Evolutionary conservation across 2,797 vertebrate genomes (phyloP).

Genomic region (Limnodromus scolopaceus): DNA sequence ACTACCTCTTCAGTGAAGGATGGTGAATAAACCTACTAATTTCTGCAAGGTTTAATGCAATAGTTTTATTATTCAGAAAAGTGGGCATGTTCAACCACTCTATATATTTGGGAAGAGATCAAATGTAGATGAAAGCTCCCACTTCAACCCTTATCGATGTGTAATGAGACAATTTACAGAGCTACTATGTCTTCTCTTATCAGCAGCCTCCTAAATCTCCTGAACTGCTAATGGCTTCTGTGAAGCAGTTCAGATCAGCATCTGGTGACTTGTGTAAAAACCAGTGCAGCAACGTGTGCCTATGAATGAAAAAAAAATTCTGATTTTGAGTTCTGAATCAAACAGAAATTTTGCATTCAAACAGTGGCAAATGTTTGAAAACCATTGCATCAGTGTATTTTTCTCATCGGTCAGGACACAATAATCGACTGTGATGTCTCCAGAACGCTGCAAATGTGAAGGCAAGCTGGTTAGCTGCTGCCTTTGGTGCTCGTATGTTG

Average conservation of each 20-base stretch:
- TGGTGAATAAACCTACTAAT: not conserved
- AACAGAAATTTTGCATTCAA: not conserved
- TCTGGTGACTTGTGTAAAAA: slow-evolving; percentile 15
- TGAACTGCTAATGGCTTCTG: slow-evolving; percentile 12
- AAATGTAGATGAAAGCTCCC: slow-evolving; percentile 18
- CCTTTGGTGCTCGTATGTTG: not conserved
- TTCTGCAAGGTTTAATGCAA: not conserved
- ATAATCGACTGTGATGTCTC: not conserved
- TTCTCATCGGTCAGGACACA: fast-evolving
- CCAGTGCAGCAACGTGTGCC: not conserved
- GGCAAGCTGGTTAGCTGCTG: not conserved
- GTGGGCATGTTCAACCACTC: not conserved
- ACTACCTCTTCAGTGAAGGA: not conserved
- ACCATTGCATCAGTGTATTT: fast-evolving
- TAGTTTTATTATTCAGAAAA: not conserved
- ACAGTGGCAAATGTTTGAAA: not conserved
- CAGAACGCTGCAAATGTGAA: not conserved
- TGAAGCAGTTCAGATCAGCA: slow-evolving; percentile 41
- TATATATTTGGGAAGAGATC: slow-evolving; percentile 24
- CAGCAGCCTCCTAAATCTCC: slow-evolving; percentile 10
- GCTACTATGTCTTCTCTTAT: slow-evolving; percentile 10
- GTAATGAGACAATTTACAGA: slow-evolving; percentile 24
- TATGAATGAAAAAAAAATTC: not conserved
- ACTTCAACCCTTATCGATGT: not conserved
- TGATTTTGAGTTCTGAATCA: not conserved